A percentile compares a stretch with the other conserved stretches of the same genome.
phyloP scores from a whole-genome alignment of 1,140 invertebrate species.

The Amyelois transitella region DNA sequence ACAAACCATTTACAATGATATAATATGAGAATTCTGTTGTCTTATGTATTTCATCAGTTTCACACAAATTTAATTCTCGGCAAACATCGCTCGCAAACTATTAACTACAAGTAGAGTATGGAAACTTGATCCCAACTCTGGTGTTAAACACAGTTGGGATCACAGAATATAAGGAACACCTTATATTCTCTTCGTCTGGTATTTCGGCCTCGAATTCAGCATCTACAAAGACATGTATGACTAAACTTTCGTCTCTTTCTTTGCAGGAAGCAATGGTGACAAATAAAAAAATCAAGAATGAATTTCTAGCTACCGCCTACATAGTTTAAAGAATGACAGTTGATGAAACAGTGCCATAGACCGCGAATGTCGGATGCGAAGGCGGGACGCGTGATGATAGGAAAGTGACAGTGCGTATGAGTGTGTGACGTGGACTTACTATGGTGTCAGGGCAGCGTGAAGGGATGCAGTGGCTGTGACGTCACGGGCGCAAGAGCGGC shows the following conservation, averaged over 20 bases:
- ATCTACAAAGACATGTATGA: not conserved
- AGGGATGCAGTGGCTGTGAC: slow-evolving; percentile 23
- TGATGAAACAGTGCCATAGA: not conserved
- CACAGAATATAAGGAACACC: too few relatives aligned
- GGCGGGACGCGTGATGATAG: slow-evolving; percentile 7
- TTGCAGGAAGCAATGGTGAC: not conserved
- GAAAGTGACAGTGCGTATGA: not conserved
- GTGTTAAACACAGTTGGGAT: too few relatives aligned
- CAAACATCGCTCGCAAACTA: too few relatives aligned
- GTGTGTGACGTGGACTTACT: not conserved
- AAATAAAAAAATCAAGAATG: not conserved
- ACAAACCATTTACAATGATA: too few relatives aligned
- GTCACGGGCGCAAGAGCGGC: slow-evolving; percentile 22
- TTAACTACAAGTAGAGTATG: too few relatives aligned
- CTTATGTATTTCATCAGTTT: too few relatives aligned
- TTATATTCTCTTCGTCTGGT: too few relatives aligned
- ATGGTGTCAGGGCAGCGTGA: not conserved
- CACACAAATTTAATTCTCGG: too few relatives aligned
- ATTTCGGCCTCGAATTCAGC: too few relatives aligned
- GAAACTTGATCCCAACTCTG: too few relatives aligned
- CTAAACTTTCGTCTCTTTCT: not conserved
- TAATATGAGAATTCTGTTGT: too few relatives aligned
- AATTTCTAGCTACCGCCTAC: not conserved
- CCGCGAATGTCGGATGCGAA: slow-evolving; percentile 21
- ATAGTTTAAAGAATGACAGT: not conserved